phyloP scores from a whole-genome alignment of 2,888 invertebrate genomes.

The Nemoura dubitans region DNA sequence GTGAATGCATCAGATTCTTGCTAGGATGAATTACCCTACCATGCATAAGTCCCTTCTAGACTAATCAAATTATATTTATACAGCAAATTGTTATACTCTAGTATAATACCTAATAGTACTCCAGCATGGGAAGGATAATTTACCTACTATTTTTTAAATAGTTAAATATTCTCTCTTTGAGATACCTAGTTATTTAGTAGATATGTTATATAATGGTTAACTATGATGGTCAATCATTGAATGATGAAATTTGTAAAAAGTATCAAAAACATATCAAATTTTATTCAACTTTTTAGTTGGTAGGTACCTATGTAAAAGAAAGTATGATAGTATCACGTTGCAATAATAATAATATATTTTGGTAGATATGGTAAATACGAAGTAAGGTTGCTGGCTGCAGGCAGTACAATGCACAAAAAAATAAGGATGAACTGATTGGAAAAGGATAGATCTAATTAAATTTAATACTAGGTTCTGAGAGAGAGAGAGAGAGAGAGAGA shows the following conservation, averaged over 20 bases:
- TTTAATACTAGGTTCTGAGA: no score
- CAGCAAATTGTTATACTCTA: no score
- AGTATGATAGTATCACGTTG: not conserved
- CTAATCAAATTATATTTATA: no score
- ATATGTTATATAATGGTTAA: not conserved
- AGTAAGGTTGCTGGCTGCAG: not conserved
- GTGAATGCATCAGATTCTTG: no score
- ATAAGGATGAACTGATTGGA: not conserved
- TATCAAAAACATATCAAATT: not conserved
- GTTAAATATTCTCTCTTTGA: no score
- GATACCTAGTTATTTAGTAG: constrained; percentile 12
- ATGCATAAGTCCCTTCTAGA: no score
- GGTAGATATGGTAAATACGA: not conserved
- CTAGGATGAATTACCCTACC: not conserved
- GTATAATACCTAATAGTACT: no score
- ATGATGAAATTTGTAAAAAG: not conserved
- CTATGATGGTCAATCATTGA: not conserved
- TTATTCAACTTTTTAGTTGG: not conserved
- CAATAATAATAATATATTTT: not conserved
- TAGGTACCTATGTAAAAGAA: not conserved
- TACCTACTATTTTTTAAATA: no score
- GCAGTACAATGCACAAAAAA: not conserved
- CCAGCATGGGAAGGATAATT: no score
- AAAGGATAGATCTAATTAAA: not conserved
- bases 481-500: no score